These are phyloP conservation scores for Branchinecta lindahli DNA, from an alignment of 1,140 invertebrate species.

Conservation along the genomic window DNA sequence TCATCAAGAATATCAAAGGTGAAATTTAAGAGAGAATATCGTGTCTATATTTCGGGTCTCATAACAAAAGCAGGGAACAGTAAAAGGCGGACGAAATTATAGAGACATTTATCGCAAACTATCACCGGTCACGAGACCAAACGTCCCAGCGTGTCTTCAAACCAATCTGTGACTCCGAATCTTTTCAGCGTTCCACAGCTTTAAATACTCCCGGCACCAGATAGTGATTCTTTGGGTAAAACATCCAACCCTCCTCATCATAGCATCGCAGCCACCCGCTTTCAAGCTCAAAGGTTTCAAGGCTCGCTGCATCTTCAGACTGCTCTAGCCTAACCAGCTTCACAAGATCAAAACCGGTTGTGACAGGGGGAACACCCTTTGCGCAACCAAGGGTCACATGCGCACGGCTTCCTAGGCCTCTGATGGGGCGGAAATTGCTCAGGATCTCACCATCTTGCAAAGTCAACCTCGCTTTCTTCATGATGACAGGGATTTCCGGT, in stretches of 20 bases:
- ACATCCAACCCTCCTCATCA: constrained; percentile 22
- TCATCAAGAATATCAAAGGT: too few relatives aligned
- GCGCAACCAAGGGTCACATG: constrained; percentile 25
- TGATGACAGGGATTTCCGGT: background rate
- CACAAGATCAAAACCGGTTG: constrained; percentile 24
- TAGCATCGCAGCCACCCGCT: constrained; percentile 20
- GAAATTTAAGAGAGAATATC: too few relatives aligned
- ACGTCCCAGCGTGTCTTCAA: too few relatives aligned
- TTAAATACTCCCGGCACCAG: background rate
- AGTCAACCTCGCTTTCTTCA: background rate
- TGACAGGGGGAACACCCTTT: constrained; percentile 20
- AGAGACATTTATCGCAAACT: too few relatives aligned
- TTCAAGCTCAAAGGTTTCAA: constrained; percentile 16
- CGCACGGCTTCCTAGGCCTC: constrained; percentile 23
- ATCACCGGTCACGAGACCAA: too few relatives aligned
- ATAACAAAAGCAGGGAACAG: too few relatives aligned
- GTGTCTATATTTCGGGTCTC: too few relatives aligned
- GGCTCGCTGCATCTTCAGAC: background rate
- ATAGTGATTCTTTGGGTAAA: constrained; percentile 21
- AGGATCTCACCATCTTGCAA: background rate
- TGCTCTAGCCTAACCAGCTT: constrained; percentile 19
- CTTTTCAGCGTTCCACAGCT: too few relatives aligned
- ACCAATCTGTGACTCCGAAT: too few relatives aligned
- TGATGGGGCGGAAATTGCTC: constrained; percentile 11
- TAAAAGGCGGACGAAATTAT: too few relatives aligned